phyloP scores from a whole-genome alignment of 2,797 vertebrate species.

The Leptodactylus fallax region DNA sequence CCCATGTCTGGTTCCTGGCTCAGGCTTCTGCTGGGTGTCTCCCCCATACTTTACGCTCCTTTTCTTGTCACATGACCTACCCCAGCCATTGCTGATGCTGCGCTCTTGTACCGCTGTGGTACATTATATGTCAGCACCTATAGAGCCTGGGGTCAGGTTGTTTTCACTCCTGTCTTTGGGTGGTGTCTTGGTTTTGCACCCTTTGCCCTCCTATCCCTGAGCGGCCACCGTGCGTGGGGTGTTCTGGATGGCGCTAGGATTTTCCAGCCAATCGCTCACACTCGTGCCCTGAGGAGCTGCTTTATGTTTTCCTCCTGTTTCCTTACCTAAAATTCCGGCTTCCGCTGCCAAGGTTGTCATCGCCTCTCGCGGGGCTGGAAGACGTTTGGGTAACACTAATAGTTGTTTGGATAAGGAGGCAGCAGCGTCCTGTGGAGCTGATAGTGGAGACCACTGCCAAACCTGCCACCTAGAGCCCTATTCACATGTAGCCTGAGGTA shows the following conservation, averaged over 20 bases:
- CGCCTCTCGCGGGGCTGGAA: conserved; percentile 2
- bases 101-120: no score
- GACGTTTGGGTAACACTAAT: conserved; percentile 1
- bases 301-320: conserved; percentile 35
- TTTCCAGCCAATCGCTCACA: conserved; percentile 23
- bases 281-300: background rate
- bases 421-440: conserved; percentile 34
- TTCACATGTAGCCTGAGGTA: conserved; percentile 20
- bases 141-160: no score
- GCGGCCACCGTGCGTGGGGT: background rate
- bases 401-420: conserved; percentile 14
- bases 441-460: conserved; percentile 34
- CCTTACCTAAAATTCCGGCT: conserved; percentile 37
- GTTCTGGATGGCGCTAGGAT: background rate
- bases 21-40: no score
- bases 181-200: conserved; percentile 2
- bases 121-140: no score
- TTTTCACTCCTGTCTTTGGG: background rate
- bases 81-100: no score
- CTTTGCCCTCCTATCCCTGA: conserved; percentile 13
- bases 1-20: no score
- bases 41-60: no score
- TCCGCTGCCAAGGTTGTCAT: conserved; percentile 26
- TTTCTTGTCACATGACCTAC: no score
- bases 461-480: conserved; percentile 41